A percentile compares a stretch with the other conserved stretches of the same genome.
Conservation (phyloP, 2,888 invertebrate genomes). For the Andrena chrysosceles region DNA sequence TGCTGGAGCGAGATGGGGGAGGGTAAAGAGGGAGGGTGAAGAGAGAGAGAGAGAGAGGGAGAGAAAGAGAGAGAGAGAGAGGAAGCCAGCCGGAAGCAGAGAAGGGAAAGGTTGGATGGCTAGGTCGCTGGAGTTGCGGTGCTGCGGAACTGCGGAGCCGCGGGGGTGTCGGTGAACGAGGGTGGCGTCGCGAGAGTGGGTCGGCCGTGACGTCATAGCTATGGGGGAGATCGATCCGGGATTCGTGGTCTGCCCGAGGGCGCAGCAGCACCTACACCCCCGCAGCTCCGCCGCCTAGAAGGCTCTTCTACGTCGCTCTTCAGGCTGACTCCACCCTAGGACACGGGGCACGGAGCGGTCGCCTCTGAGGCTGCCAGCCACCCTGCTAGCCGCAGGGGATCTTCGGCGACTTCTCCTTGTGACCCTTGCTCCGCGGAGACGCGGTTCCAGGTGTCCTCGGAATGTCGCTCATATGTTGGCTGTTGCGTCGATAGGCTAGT, state of each 20-base stretch:
- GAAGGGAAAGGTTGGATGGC: slow-evolving; percentile 60
- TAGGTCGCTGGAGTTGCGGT: slow-evolving; percentile 64
- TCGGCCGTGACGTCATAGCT: slow-evolving; percentile 73
- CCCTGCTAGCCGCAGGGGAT: slow-evolving; percentile 3
- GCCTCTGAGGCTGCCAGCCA: neutral
- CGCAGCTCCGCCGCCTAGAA: slow-evolving; percentile 17
- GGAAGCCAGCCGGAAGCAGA: slow-evolving; percentile 49
- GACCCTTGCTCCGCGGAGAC: neutral
- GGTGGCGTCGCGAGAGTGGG: slow-evolving; percentile 73
- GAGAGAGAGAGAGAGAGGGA: neutral
- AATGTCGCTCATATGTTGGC: too few relatives aligned
- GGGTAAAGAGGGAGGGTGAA: neutral
- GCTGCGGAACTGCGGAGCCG: slow-evolving; percentile 60
- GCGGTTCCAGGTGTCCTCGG: neutral
- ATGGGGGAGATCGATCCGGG: slow-evolving; percentile 74
- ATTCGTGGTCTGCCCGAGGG: slow-evolving; percentile 74
- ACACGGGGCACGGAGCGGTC: slow-evolving; percentile 36
- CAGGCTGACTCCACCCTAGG: slow-evolving; percentile 60
- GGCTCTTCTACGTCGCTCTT: slow-evolving; percentile 43
- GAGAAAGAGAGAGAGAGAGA: slow-evolving; percentile 2
- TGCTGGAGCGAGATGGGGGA: slow-evolving; percentile 7
- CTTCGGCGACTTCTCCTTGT: slow-evolving; percentile 23
- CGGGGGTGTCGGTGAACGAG: slow-evolving; percentile 56
- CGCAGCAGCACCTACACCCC: slow-evolving; percentile 62
- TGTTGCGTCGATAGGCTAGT: too few relatives aligned